Conservation (phyloP, 2,888 invertebrate genomes). For the Nudaria mundana region DNA sequence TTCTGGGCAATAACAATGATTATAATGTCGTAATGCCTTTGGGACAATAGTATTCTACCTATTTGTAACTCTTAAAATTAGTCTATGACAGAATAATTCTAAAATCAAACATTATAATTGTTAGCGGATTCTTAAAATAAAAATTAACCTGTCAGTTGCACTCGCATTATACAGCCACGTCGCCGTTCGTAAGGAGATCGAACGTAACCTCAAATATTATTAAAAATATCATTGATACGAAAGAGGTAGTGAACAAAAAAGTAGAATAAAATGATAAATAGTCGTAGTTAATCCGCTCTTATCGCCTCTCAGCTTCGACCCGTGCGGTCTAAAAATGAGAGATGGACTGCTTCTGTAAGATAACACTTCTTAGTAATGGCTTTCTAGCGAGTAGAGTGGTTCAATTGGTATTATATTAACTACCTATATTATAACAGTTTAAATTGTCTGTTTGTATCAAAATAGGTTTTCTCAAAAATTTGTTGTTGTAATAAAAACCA, state of each 20-base stretch:
- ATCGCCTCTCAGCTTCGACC: conserved; percentile 66
- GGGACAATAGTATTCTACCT: no score
- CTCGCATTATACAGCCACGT: conserved; percentile 29
- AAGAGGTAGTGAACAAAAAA: conserved; percentile 73
- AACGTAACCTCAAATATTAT: no score
- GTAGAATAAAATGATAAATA: conserved; percentile 74
- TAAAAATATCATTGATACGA: conserved; percentile 53
- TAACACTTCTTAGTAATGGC: conserved; percentile 73
- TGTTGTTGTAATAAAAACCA: no score
- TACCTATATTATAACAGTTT: no score
- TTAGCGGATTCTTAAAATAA: conserved; percentile 11
- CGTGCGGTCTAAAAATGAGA: conserved; percentile 79
- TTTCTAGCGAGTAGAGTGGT: conserved; percentile 51
- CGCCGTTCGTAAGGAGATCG: conserved; percentile 59
- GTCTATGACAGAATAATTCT: no score
- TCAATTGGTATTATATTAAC: conserved; percentile 36
- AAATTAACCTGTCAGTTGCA: conserved; percentile 36
- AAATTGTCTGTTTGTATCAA: no score
- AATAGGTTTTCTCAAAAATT: no score
- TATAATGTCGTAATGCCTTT: no score
- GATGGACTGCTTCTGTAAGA: conserved; percentile 64
- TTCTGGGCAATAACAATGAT: no score
- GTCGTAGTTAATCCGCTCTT: conserved; percentile 76
- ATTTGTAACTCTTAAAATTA: no score
- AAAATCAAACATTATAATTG: no score